phyloP scores from a whole-genome alignment of 2,113 vertebrate species.

The Sebastes fasciatus region DNA sequence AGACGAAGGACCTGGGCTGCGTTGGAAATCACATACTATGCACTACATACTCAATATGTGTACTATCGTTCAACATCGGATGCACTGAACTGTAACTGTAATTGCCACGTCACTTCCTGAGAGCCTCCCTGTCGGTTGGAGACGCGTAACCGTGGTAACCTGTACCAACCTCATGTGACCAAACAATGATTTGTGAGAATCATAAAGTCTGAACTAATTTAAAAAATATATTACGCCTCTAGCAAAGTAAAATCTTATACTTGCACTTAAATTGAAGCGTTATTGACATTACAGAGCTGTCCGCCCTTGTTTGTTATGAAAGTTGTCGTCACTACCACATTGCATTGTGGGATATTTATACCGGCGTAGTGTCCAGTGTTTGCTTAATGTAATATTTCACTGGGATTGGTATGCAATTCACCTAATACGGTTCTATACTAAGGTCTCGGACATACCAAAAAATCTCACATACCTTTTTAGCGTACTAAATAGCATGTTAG shows the following conservation, averaged over 20 bases:
- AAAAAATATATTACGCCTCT: not conserved
- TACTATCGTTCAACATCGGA: not conserved
- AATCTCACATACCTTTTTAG: not conserved
- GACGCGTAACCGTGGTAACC: not conserved
- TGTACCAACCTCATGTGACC: not conserved
- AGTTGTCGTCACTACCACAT: not conserved
- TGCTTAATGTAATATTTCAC: not conserved
- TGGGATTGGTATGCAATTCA: too few relatives aligned
- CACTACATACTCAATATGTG: not conserved
- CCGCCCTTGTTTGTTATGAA: not conserved
- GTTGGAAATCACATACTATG: too few relatives aligned
- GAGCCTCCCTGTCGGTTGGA: not conserved
- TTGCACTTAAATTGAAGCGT: not conserved
- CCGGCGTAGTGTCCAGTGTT: not conserved
- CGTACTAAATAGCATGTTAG: not conserved
- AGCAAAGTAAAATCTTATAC: not conserved
- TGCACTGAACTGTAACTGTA: not conserved
- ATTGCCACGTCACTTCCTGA: not conserved
- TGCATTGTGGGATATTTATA: not conserved
- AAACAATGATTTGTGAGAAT: not conserved
- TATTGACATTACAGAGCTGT: not conserved
- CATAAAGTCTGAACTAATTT: not conserved
- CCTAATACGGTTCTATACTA: not conserved
- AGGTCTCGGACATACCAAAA: too few relatives aligned
- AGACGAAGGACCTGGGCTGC: not conserved